Percentiles rank a stretch among this genome's conserved stretches.
Evolutionary conservation across 1,140 invertebrate genomes (phyloP).

Genomic region (Calephelis virginiensis): DNA sequence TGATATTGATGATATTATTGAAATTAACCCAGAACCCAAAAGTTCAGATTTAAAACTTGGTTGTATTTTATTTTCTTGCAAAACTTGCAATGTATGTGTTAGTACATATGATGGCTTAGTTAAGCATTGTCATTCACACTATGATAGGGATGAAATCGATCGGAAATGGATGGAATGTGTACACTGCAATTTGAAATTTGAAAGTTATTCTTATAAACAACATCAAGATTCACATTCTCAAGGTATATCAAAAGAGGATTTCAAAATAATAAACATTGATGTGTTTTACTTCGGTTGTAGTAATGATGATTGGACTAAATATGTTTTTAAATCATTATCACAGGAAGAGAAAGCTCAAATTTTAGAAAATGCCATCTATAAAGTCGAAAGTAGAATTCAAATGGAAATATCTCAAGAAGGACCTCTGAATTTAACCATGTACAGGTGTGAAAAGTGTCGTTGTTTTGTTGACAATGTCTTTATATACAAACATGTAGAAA

Average conservation of each 20-base stretch:
- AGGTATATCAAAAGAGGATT: constrained; percentile 20
- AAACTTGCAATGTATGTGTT: constrained; percentile 41
- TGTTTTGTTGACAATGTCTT: constrained; percentile 35
- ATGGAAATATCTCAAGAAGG: constrained; percentile 47
- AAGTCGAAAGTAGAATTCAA: constrained; percentile 48
- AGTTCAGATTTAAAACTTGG: neutral
- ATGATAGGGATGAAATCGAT: constrained; percentile 26
- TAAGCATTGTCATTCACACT: constrained; percentile 56
- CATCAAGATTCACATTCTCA: constrained; percentile 38
- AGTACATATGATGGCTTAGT: constrained; percentile 52
- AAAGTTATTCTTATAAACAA: constrained; percentile 25
- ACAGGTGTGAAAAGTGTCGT: constrained; percentile 52
- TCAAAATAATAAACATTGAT: constrained; percentile 42
- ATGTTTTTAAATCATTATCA: constrained; percentile 40
- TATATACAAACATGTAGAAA: constrained; percentile 39
- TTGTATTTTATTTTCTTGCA: constrained; percentile 40
- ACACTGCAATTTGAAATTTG: constrained; percentile 39
- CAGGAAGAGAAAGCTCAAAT: constrained; percentile 29
- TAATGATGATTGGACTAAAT: constrained; percentile 48
- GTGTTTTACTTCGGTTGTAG: constrained; percentile 43
- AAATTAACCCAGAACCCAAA: neutral
- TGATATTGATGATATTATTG: neutral
- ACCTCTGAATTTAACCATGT: constrained; percentile 37
- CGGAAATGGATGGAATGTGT: constrained; percentile 32
- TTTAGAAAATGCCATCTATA: constrained; percentile 49